A percentile compares a stretch with the other conserved stretches of the same genome.
These are phyloP conservation scores for Anolis sagrei DNA, from an alignment of 2,113 vertebrate species.

Conservation along the genomic window DNA sequence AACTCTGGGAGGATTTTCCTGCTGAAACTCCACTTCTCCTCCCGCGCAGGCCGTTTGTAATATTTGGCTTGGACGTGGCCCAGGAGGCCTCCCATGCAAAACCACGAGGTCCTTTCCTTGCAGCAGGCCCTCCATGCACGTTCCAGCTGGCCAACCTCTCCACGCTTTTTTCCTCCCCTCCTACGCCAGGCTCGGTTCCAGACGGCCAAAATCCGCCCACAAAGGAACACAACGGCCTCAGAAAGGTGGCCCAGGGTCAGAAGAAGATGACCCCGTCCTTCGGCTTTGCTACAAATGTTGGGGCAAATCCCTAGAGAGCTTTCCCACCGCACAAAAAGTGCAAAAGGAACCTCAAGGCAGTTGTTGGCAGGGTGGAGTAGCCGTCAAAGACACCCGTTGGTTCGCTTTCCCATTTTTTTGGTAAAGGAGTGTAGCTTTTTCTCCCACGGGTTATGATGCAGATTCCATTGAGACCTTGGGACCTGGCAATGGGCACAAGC, in stretches of 20 bases:
- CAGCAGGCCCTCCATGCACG: neutral
- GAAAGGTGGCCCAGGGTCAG: neutral
- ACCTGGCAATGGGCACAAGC: neutral
- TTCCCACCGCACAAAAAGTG: neutral
- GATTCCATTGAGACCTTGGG: neutral
- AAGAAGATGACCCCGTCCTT: neutral
- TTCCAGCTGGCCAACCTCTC: neutral
- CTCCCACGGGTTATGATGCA: neutral
- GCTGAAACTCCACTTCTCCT: neutral
- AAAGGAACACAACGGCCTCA: neutral
- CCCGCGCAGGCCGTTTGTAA: no score
- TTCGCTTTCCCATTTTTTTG: no score
- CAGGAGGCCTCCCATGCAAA: no score
- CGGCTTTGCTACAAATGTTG: neutral
- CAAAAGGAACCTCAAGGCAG: neutral
- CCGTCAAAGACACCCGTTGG: neutral
- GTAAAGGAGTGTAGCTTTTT: neutral
- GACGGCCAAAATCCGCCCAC: neutral
- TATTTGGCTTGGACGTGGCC: no score
- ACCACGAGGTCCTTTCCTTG: no score
- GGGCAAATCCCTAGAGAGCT: neutral
- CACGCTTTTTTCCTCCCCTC: neutral
- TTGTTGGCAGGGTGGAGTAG: neutral
- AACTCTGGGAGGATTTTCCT: neutral
- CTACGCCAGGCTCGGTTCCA: neutral